Percentiles rank a stretch among this genome's conserved stretches.
Conservation (phyloP, 2,113 vertebrate genomes). For the Forbesichthys agassizii region DNA sequence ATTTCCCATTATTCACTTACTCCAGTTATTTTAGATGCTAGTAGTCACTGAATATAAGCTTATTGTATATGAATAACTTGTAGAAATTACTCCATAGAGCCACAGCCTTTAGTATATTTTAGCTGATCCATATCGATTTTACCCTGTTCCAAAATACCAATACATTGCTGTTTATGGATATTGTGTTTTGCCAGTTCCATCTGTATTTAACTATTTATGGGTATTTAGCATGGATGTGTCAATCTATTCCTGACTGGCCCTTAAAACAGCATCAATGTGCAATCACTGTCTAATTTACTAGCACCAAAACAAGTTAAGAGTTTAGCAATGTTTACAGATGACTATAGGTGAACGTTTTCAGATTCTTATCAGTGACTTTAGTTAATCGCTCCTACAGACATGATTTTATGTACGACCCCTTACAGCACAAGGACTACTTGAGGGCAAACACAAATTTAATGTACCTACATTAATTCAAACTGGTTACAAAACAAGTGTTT, state of each 20-base stretch:
- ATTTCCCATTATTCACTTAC: slow-evolving; percentile 24
- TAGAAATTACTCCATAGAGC: not conserved
- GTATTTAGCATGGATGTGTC: slow-evolving; percentile 20
- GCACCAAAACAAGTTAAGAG: slow-evolving; percentile 28
- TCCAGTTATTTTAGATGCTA: slow-evolving; percentile 4
- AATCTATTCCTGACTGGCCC: not conserved
- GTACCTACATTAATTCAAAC: too few relatives aligned
- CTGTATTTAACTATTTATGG: slow-evolving; percentile 24
- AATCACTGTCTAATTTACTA: slow-evolving; percentile 21
- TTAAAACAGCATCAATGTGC: not conserved
- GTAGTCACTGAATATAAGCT: slow-evolving; percentile 20
- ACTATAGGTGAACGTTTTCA: slow-evolving; percentile 45
- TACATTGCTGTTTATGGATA: slow-evolving; percentile 1
- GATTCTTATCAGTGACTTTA: too few relatives aligned
- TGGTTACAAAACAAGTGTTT: too few relatives aligned
- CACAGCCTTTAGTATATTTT: slow-evolving; percentile 16
- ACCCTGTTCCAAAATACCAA: not conserved
- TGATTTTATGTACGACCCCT: too few relatives aligned
- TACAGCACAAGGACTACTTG: too few relatives aligned
- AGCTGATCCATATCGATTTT: not conserved
- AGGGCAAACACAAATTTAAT: too few relatives aligned
- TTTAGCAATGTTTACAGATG: slow-evolving; percentile 60
- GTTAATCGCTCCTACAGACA: too few relatives aligned
- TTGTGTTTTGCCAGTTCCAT: slow-evolving; percentile 23
- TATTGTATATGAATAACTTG: slow-evolving; percentile 25